Conservation (phyloP, 1,140 invertebrate genomes). For the Harlomillsia oculata region DNA sequence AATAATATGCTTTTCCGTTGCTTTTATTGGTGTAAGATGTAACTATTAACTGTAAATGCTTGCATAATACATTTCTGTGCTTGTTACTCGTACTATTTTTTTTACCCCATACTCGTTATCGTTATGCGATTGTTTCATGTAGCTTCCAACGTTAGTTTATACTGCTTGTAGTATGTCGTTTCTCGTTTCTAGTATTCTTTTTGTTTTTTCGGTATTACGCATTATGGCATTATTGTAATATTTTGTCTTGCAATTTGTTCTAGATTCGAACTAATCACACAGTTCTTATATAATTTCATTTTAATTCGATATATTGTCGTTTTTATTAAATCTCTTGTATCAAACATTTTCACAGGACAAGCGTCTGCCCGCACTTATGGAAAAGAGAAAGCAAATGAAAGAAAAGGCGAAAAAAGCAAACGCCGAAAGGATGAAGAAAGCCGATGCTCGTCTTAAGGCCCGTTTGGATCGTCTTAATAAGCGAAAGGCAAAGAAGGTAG, state of each 20-base stretch:
- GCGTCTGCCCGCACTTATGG: conserved; percentile 45
- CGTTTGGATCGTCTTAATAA: conserved; percentile 30
- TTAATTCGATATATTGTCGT: conserved; percentile 44
- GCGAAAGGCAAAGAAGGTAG: conserved; percentile 32
- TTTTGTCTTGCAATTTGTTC: neutral
- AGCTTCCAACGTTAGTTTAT: no score
- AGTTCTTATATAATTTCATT: conserved; percentile 20
- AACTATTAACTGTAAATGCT: neutral
- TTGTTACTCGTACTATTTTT: neutral
- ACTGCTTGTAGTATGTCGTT: neutral
- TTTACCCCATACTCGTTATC: neutral
- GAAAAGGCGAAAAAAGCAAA: conserved; percentile 48
- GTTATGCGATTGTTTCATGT: no score
- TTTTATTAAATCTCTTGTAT: conserved; percentile 41
- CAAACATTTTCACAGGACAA: conserved; percentile 46
- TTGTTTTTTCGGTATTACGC: neutral
- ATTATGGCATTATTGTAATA: neutral
- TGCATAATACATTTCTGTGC: neutral
- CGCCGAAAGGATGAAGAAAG: conserved; percentile 38
- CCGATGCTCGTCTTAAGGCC: conserved; percentile 28
- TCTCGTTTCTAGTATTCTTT: neutral
- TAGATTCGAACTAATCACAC: conserved; percentile 12
- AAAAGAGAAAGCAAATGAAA: conserved; percentile 43
- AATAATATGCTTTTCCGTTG: neutral
- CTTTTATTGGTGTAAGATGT: neutral